Base-by-base conservation (phyloP, 2,888 invertebrate genomes). In the Idaea biselata region DNA sequence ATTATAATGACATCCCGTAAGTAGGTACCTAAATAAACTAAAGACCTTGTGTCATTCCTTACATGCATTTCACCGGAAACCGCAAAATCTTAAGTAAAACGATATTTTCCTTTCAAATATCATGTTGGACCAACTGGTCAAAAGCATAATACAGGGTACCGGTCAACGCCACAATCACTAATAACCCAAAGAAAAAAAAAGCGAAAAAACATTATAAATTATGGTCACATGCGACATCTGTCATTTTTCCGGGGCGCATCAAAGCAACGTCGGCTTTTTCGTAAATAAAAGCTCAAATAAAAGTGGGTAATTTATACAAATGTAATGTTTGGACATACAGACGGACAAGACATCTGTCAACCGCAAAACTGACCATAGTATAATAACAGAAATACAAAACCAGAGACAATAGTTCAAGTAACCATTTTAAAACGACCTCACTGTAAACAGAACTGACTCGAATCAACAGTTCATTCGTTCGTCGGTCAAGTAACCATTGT, bases 341-440 rank as follows among this genome's bases (percentile, higher is more conserved):
- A 72, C 64, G 76, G 74, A 75, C 68, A 66, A 59, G 76, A 81
- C 86, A 88, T 83, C 83, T 85, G 84, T 81, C 82, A 81, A 88
- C 90, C 90, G 75, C 89, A 90, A 82, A 44, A 83, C 76, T 83
- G 84, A 79, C 86, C 87, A 16, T 17, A 76, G 65, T 70, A 73
- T 80, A 81, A 79, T 75, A 71, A 74, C 68, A 65, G 70, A 71
- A 70, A 78, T 67, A 75, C 75, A 77, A 78, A 74, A 73, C 73
- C 31, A 32, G 18, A 5, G 54, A 56, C 65, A 63, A 62, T 59
- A 18, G 59, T 63, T 64, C 60, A 63, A 66, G 44, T 44, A 33
- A 55, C 55, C 16, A 31, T 44, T 65, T 57, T 7, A 25, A 17
- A 16, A 18, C 18, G 44, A 1, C 8, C 55, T 55, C 7, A 17